Evolutionary conservation across 1,140 invertebrate species (phyloP).

Genomic region (Oryctes rhinoceros): DNA sequence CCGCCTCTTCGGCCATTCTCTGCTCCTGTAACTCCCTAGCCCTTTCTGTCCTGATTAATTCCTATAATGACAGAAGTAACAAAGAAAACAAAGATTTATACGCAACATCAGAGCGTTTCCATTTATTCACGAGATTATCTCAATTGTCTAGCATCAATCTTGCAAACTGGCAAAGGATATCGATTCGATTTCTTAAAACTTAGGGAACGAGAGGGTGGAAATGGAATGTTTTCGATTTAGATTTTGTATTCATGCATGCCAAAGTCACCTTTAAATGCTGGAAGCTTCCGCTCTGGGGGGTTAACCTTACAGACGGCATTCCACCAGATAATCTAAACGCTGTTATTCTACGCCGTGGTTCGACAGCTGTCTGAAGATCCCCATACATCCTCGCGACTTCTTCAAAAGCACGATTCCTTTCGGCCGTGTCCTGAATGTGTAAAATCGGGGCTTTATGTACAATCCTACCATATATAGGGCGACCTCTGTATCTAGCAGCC

Average conservation of each 20-base stretch:
- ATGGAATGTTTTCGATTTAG: neutral
- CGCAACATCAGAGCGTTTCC: neutral
- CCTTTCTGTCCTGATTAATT: constrained; percentile 63
- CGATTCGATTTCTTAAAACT: neutral
- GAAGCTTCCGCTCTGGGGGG: constrained; percentile 71
- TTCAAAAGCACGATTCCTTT: constrained; percentile 61
- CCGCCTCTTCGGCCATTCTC: constrained; percentile 68
- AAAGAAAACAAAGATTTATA: neutral
- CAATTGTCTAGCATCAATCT: constrained; percentile 14
- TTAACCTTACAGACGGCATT: constrained; percentile 50
- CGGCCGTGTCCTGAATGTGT: constrained; percentile 59
- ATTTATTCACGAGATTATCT: neutral
- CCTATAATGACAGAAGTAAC: constrained; percentile 48
- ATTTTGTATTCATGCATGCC: neutral
- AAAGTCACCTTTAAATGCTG: constrained; percentile 63
- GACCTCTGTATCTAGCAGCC: constrained; percentile 50
- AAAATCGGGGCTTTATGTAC: constrained; percentile 66
- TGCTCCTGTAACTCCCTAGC: constrained; percentile 74
- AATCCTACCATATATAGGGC: constrained; percentile 70
- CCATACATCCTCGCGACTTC: constrained; percentile 62
- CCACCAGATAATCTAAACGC: constrained; percentile 55
- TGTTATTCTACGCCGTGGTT: constrained; percentile 56
- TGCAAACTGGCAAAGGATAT: neutral
- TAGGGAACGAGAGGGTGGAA: neutral
- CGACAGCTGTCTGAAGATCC: constrained; percentile 58